phyloP scores from a whole-genome alignment of 2,113 vertebrate genomes.

The Pontoporia blainvillei region DNA sequence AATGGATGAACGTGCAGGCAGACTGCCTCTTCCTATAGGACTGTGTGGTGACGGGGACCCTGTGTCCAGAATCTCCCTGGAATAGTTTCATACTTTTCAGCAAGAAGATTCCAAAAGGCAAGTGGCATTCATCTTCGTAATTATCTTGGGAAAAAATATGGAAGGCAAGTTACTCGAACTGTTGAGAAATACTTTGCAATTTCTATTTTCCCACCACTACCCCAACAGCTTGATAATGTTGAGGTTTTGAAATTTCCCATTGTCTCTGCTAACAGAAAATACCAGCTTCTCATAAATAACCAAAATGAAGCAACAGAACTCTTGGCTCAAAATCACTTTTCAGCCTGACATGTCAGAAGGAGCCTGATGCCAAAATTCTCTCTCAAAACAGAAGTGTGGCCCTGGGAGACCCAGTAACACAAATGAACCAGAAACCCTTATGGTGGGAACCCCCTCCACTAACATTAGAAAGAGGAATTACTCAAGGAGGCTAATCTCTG shows the following conservation, averaged over 20 bases:
- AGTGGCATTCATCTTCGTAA: slow-evolving; percentile 32
- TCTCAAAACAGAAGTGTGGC: slow-evolving; percentile 56
- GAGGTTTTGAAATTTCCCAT: slow-evolving; percentile 59
- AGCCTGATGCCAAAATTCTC: slow-evolving; percentile 56
- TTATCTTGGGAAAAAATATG: slow-evolving; percentile 14
- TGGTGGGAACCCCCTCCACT: slow-evolving; percentile 48
- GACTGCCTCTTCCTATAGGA: neutral
- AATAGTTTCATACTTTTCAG: slow-evolving; percentile 5
- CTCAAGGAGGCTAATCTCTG: neutral
- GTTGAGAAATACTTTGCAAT: slow-evolving; percentile 45
- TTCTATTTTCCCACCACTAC: slow-evolving; percentile 43
- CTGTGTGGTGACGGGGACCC: neutral
- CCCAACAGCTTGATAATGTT: slow-evolving; percentile 36
- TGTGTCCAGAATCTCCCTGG: neutral
- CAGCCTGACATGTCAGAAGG: slow-evolving; percentile 57
- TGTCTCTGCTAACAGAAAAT: slow-evolving; percentile 60
- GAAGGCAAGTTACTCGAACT: slow-evolving; percentile 41
- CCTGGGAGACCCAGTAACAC: slow-evolving; percentile 53
- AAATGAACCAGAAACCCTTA: slow-evolving; percentile 63
- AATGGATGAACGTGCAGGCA: neutral
- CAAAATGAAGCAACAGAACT: slow-evolving; percentile 60
- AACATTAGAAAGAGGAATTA: slow-evolving; percentile 36
- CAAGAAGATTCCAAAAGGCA: slow-evolving; percentile 11
- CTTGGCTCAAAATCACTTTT: slow-evolving; percentile 68
- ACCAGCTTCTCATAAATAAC: slow-evolving; percentile 68